Evolutionary conservation across 2,888 invertebrate genomes (phyloP), one percentile per base, ranked within the genome.

Genomic region (Synanthedon tipuliformis): DNA sequence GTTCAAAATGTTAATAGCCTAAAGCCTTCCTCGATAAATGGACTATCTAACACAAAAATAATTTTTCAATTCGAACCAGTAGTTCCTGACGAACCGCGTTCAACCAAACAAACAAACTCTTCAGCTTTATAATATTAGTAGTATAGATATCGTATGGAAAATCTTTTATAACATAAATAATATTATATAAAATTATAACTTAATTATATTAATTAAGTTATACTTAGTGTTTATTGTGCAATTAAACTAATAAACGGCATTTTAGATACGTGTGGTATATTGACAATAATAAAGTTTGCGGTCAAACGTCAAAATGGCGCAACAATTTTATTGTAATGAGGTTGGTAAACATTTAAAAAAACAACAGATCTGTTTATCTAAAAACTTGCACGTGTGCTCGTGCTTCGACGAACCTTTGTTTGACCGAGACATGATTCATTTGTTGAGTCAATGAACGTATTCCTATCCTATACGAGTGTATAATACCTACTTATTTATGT

Each of bases 401-500:
- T 4, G 23, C 23, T 23, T 23, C 23, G 23, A 23, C 15, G n/a
- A 45, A 13, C 45, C 45, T 45, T 45, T 45, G 45, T 45, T 15
- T 45, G 45, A 45, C 45, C 45, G 34, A 45, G 51, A 53, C 51
- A 52, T 58, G 56, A 57, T 56, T 56, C 57, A 53, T 60, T 58
- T 57, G 56, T 55, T 55, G 50, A 49, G 50, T 51, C 45, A 45
- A 45, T 50, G 48, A 49, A 27, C 41, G 49, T 34, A 34, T 34
- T 23, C 34, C 34, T 34, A 34, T 34, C 34, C 34, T 34, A 34
- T 34, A 34, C 10, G 1, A 34, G 34, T 34, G 10, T 34, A 34
- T 34, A 34, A 34, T 34, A 34, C 27, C 1, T 34, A 34, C 10
- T 10, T 10, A 34, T 10, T 23, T 23, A 34, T 8, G 3, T 34